These are phyloP conservation scores for Cerceris rybyensis DNA, from an alignment of 2,888 invertebrate species.

Conservation along the genomic window DNA sequence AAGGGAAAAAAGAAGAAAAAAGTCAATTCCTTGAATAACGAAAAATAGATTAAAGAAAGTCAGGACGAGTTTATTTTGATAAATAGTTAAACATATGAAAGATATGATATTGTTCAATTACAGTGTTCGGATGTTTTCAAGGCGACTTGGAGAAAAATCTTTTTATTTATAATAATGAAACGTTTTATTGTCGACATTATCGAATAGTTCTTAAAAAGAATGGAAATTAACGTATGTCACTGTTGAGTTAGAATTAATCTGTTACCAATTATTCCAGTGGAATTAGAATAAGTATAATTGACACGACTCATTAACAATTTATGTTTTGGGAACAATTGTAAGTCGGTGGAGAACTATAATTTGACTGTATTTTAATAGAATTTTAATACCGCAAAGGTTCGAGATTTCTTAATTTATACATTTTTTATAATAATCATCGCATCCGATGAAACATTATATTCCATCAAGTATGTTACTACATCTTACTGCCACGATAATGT, in stretches of 20 bases:
- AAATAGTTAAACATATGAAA: conserved; percentile 12
- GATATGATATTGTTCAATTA: conserved; percentile 10
- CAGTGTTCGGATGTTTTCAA: neutral
- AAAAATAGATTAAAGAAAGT: conserved; percentile 11
- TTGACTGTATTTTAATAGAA: conserved; percentile 21
- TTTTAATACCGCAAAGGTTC: conserved; percentile 13
- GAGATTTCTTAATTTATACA: conserved; percentile 33
- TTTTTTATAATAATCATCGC: conserved; percentile 40
- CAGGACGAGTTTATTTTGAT: conserved; percentile 17
- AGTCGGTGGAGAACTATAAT: conserved; percentile 20
- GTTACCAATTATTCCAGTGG: conserved; percentile 22
- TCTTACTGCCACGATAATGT: conserved; percentile 61
- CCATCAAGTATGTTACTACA: conserved; percentile 54
- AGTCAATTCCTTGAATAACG: conserved; percentile 14
- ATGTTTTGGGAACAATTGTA: conserved; percentile 27
- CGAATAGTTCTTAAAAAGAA: neutral
- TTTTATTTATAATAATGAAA: neutral
- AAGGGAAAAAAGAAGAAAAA: neutral
- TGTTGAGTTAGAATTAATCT: conserved; percentile 6
- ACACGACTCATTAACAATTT: conserved; percentile 23
- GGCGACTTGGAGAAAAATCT: neutral
- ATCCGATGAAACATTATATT: conserved; percentile 41
- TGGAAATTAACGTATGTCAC: neutral
- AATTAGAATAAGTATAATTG: conserved; percentile 17
- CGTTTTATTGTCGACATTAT: neutral